A percentile compares a stretch with the other conserved stretches of the same genome.
phyloP scores from a whole-genome alignment of 1,140 invertebrate genomes.

The Leptoteleia sp. region DNA sequence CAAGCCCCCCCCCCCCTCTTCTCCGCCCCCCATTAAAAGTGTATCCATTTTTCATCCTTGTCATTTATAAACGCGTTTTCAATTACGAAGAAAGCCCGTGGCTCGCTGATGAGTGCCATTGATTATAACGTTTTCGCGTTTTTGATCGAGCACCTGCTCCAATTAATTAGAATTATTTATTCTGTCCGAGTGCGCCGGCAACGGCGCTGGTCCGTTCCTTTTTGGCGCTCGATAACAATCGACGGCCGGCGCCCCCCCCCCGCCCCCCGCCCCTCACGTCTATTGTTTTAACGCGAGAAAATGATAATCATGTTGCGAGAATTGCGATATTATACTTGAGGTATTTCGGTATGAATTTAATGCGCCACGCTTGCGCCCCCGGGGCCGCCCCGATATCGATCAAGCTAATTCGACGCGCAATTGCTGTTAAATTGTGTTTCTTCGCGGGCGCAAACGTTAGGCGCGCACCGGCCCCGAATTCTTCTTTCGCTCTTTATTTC shows the following conservation, averaged over 20 bases:
- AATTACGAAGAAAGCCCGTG: constrained; percentile 49
- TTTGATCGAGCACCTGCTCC: constrained; percentile 23
- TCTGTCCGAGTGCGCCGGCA: neutral
- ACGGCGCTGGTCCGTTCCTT: constrained; percentile 5
- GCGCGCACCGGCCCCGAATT: too few relatives aligned
- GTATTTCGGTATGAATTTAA: too few relatives aligned
- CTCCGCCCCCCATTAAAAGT: constrained; percentile 47
- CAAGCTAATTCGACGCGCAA: too few relatives aligned
- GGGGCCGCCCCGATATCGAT: too few relatives aligned
- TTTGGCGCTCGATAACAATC: constrained; percentile 3
- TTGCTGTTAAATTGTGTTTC: too few relatives aligned
- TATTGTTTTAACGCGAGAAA: constrained; percentile 9
- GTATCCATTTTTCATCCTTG: constrained; percentile 58
- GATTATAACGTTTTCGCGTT: constrained; percentile 23
- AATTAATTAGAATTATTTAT: constrained; percentile 38
- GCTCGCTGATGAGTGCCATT: constrained; percentile 30
- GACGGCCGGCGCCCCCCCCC: too few relatives aligned
- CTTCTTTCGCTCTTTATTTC: too few relatives aligned
- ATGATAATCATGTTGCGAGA: too few relatives aligned
- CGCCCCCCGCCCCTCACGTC: neutral
- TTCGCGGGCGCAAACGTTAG: too few relatives aligned
- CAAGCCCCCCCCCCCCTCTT: too few relatives aligned
- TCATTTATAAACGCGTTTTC: constrained; percentile 55
- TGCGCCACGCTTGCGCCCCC: too few relatives aligned
- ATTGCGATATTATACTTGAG: too few relatives aligned